Conservation (phyloP, 1,140 invertebrate genomes). For the Oedothorax gibbosus region DNA sequence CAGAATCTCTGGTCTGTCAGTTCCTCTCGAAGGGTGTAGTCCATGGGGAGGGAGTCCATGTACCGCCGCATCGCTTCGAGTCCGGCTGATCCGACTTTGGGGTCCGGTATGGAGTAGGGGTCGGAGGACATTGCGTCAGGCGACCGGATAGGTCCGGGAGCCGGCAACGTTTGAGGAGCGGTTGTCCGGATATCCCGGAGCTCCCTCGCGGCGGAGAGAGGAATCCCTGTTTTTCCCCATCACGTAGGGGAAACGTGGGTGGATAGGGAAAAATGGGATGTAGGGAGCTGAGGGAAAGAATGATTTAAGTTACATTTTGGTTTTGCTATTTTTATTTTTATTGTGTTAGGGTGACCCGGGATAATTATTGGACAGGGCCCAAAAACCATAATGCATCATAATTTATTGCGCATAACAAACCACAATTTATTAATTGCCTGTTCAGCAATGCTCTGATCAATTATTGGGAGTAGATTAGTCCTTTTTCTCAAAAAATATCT, state of each 20-base stretch:
- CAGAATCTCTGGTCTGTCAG: constrained; percentile 62
- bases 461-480: too few species aligned
- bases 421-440: too few species aligned
- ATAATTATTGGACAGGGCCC: too few species aligned
- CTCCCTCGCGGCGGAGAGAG: background rate
- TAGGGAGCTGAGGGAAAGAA: background rate
- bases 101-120: constrained; percentile 18
- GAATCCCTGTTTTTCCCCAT: background rate
- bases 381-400: too few species aligned
- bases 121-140: constrained; percentile 27
- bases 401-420: too few species aligned
- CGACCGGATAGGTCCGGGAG: background rate
- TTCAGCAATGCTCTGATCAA: too few species aligned
- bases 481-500: too few species aligned
- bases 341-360: background rate
- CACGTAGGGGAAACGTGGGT: background rate
- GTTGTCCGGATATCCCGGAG: background rate
- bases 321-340: background rate
- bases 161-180: background rate
- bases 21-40: constrained; percentile 61
- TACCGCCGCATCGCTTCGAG: constrained; percentile 63
- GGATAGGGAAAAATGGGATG: background rate
- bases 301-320: background rate
- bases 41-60: constrained; percentile 63
- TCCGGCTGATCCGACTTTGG: constrained; percentile 2